Evolutionary conservation across 2,888 invertebrate genomes (phyloP), one percentile per base, ranked within the genome.

Genomic region (Julus scanicus): DNA sequence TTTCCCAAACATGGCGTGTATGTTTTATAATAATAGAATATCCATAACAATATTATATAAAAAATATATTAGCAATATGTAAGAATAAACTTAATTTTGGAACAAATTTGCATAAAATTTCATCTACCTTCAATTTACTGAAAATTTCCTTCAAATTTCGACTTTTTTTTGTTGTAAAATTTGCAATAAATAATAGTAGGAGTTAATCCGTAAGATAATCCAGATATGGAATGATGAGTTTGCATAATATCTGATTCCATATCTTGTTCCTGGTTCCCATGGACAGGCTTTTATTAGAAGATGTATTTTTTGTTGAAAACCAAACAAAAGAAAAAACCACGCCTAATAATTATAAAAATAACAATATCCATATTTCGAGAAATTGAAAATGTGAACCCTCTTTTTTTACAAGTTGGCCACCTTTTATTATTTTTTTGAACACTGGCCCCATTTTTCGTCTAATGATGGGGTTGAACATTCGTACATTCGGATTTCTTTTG

Each of bases 261-360:
- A 80, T 80, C 37, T 37, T 37, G 80, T 80, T 80, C 37, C 80
- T 37, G 80, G 80, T 39, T 80, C 37, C 80, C 80, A 80, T 15
- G 3, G n/a, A 6, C n/a, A 53, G 15, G 17, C 15, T 15, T 53
- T 13, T 17, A 53, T 53, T 71, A 9, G 71, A 80, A 3, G 37
- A 80, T 37, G 3, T 2, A 80, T 15, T 39, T 80, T 13, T 37
- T 39, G 4, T 80, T 80, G 15, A 37, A 80, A 13, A 80, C 37
- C 20, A 71, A 71, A 29, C 71, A 71, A 49, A 49, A 49, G 29
- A 29, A 44, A 44, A 44, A 44, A 44, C 5, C 8, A 44, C 44
- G 5, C 44, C 44, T 44, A 44, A 44, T 44, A 53, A 53, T 49
- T 49, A 49, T 17, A 15, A 0, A 53, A 53, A 53, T 53, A 15